Base-by-base conservation (phyloP, 2,797 vertebrate species). In the Tadarida brasiliensis region DNA sequence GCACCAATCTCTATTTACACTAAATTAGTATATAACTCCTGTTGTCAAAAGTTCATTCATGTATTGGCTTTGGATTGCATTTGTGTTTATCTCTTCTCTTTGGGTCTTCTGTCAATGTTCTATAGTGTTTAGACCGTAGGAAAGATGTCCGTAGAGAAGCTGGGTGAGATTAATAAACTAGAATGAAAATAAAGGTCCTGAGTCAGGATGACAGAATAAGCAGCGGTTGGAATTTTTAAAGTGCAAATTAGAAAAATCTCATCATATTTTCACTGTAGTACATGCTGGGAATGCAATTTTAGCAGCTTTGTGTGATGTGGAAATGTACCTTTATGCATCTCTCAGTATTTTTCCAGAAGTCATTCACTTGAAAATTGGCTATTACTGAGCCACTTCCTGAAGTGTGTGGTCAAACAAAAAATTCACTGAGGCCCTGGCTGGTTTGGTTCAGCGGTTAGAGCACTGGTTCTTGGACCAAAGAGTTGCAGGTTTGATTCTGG, bases 311-410 rank as follows among this genome's bases (percentile, higher is more conserved):
- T 49, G 12, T 68, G 4, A 56, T 76, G n/a, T 71, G 28, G 59
- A 93, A 96, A 90, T 44, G n/a, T 33, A 65, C 20, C 71, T 51
- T 67, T 54, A 9, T 11, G 2, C 63, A 20, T 63, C 57, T 84
- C 65, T 65, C 19, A 1, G n/a, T 65, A 54, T 76, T 92, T 94
- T 84, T 74, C 67, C 54, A 84, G 35, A 74, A 24, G 26, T 78
- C 47, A 89, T 92, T 80, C n/a, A 63, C 15, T 44, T 84, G 81
- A 70, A 94, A 90, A 67, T 33, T 26, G 54, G 19, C n/a, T 90
- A 3, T 95, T 70, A 61, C 26, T 59, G 65, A 94, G 54, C 28
- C 17, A 49, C 6, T 74, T 94, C 47, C 44, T 88, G 51, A 84
- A 82, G 16, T 20, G 1, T 71, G 49, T 67, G 44, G 5, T 68